A percentile compares a stretch with the other conserved stretches of the same genome.
phyloP scores from a whole-genome alignment of 2,888 invertebrate species.

The Patella pellucida region DNA sequence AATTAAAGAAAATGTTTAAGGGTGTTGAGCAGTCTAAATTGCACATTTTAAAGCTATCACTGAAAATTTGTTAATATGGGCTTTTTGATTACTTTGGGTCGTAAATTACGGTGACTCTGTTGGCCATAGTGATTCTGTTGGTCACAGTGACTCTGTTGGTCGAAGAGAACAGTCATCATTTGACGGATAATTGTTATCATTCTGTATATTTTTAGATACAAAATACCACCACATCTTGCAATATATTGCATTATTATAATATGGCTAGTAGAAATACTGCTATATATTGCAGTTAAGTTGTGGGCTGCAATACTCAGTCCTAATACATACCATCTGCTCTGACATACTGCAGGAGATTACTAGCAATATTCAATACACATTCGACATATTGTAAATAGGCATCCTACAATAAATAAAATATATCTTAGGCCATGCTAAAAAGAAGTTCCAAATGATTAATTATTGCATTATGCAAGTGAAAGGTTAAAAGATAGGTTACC shows the following conservation, averaged over 20 bases:
- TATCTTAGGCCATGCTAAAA: too few relatives aligned
- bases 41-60: too few relatives aligned
- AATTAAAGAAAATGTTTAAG: too few relatives aligned
- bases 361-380: slow-evolving; percentile 53
- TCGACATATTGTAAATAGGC: slow-evolving; percentile 60
- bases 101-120: too few relatives aligned
- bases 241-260: slow-evolving; percentile 2
- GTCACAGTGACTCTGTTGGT: too few relatives aligned
- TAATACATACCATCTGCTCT: slow-evolving; percentile 43
- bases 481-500: too few relatives aligned
- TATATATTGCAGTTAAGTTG: neutral
- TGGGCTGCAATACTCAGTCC: neutral
- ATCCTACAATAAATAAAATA: slow-evolving; percentile 42
- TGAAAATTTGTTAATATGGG: too few relatives aligned
- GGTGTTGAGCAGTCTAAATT: too few relatives aligned
- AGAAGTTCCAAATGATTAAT: too few relatives aligned
- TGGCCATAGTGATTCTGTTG: too few relatives aligned
- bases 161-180: neutral
- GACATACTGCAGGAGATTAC: slow-evolving; percentile 49
- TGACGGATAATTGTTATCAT: neutral
- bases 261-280: neutral
- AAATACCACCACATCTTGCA: neutral
- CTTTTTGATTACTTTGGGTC: too few relatives aligned
- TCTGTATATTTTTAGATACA: neutral
- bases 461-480: too few relatives aligned